phyloP scores from a whole-genome alignment of 2,888 invertebrate species.

The Congeria kusceri region DNA sequence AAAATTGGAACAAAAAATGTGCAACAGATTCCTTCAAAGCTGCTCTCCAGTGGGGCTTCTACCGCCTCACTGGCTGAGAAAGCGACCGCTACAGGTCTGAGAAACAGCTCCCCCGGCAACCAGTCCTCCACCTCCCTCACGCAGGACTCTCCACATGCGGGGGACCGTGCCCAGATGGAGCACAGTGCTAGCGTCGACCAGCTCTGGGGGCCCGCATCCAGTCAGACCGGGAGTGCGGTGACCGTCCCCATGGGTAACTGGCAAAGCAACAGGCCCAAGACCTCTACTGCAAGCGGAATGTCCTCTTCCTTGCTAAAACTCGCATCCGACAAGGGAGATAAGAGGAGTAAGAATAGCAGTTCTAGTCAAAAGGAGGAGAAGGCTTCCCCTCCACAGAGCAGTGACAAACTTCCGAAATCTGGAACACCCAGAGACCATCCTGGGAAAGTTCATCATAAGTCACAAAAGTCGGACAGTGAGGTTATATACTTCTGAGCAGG shows the following conservation, averaged over 20 bases:
- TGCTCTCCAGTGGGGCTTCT: constrained; percentile 87
- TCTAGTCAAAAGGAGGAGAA: constrained; percentile 55
- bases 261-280: constrained; percentile 62
- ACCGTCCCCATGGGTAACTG: constrained; percentile 39
- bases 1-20: constrained; percentile 90
- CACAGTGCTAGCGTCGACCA: constrained; percentile 56
- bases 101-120: constrained; percentile 37
- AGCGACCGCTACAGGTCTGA: constrained; percentile 23
- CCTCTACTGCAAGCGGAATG: constrained; percentile 61
- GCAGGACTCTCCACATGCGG: constrained; percentile 15
- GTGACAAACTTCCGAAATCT: constrained; percentile 44
- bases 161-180: constrained; percentile 21
- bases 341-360: constrained; percentile 59
- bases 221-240: constrained; percentile 44
- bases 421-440: constrained; percentile 32
- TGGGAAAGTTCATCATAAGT: constrained; percentile 58
- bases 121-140: constrained; percentile 40
- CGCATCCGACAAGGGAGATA: constrained; percentile 70
- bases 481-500: constrained; percentile 71
- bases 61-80: constrained; percentile 27
- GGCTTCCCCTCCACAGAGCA: constrained; percentile 29
- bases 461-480: constrained; percentile 66
- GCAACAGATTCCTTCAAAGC: constrained; percentile 95
- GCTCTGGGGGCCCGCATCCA: constrained; percentile 37
- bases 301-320: constrained; percentile 74